Evolutionary conservation across 2,797 vertebrate species (phyloP), one percentile per base, ranked within the genome.

Genomic region (Bradypodion ventrale): DNA sequence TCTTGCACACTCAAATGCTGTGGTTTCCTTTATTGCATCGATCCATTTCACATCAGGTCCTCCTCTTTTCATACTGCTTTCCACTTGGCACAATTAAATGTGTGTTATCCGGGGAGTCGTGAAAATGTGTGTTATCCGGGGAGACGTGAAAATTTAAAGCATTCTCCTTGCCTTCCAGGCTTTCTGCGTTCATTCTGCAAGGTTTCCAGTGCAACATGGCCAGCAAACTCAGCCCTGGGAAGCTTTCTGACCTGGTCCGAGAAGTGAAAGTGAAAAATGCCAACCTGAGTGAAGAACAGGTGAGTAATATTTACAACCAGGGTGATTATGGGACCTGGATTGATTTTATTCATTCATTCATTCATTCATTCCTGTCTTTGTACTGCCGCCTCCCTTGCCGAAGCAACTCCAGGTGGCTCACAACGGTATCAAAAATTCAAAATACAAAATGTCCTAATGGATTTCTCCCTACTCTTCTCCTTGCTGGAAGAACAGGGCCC

Each of bases 261-360:
- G 89, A 75, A 4, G 2, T 94, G 91, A 82, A 62, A 0, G 44
- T 27, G 0, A 7, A 78, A 40, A 42, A 29, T 0, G 42, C 2
- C 0, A 44, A 35, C 35, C 91, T 94, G 80, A 89, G 70, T 83
- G 7, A 90, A 5, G 81, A 92, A 89, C 95, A 95, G 95, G 95
- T 95, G 80, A 88, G 84, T 19, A 72, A 29, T 16, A 8, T 37
- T 23, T 3, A n/a, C 35, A 15, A 40, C 73, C n/a, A 21, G 19
- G 32, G 10, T 16, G 75, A 12, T 25, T 1, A 3, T 13, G n/a
- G 52, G 52, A 12, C 23, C 13, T 19, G 23, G 25, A 40, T 27
- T 49, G 44, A 56, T 19, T n/a, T n/a, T n/a, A n/a, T n/a, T n/a
- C n/a, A n/a, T n/a, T n/a, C n/a, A n/a, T n/a, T n/a, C n/a, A n/a